A percentile compares a stretch with the other conserved stretches of the same genome.
Conservation (phyloP, 2,888 invertebrate genomes). For the Cyclophora albipunctata region DNA sequence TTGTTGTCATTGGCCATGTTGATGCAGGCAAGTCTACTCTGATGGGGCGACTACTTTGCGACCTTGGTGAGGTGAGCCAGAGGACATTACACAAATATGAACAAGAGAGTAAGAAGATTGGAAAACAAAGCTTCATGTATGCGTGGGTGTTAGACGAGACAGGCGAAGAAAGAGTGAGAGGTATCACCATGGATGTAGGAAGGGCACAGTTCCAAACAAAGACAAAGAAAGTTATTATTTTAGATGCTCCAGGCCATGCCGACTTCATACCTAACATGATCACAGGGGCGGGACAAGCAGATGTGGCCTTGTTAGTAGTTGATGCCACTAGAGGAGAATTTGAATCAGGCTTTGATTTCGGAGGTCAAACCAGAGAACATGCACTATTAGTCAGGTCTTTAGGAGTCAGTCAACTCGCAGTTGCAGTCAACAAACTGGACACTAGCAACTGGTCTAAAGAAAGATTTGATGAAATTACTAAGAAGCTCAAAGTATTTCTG, state of each 20-base stretch:
- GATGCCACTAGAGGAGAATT: conserved; percentile 98
- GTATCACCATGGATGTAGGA: conserved; percentile 99
- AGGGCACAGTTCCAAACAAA: conserved; percentile 93
- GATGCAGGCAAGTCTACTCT: conserved; percentile 98
- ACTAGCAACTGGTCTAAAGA: conserved; percentile 94
- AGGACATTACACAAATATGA: conserved; percentile 96
- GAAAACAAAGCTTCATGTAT: conserved; percentile 98
- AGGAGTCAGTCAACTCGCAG: conserved; percentile 95
- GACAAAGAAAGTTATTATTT: conserved; percentile 85
- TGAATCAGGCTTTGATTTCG: conserved; percentile 98
- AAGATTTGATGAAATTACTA: conserved; percentile 91
- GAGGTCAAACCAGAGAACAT: conserved; percentile 98
- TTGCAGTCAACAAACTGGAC: conserved; percentile 98
- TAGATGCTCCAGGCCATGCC: conserved; percentile 99
- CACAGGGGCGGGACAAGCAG: conserved; percentile 97
- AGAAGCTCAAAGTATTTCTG: conserved; percentile 86
- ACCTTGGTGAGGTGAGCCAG: conserved; percentile 90
- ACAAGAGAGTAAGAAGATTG: conserved; percentile 96
- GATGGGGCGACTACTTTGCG: conserved; percentile 95
- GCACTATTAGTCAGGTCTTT: conserved; percentile 90
- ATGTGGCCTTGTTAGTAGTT: conserved; percentile 96
- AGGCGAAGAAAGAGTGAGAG: conserved; percentile 95
- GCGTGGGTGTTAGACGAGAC: conserved; percentile 99
- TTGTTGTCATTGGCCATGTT: conserved; percentile 97
- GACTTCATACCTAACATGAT: conserved; percentile 99